A percentile compares a stretch with the other conserved stretches of the same genome.
These are phyloP conservation scores for Diachrysia chrysitis DNA, from an alignment of 2,888 invertebrate species.

Conservation along the genomic window DNA sequence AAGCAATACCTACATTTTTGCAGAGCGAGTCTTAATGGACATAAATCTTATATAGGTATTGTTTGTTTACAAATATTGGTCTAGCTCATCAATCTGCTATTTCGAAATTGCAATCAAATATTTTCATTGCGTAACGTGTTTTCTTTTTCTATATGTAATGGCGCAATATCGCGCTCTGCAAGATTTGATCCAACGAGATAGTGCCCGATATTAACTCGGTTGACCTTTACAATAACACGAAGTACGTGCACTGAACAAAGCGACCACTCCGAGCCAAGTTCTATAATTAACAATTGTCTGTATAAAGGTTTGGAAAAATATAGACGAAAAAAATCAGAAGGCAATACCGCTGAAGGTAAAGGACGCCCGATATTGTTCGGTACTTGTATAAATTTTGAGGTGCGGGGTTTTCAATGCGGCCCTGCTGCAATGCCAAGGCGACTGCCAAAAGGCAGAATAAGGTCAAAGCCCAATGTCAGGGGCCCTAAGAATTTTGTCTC, in stretches of 20 bases:
- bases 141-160: slow-evolving; percentile 41
- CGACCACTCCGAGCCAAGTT: slow-evolving; percentile 60
- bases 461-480: slow-evolving; percentile 87
- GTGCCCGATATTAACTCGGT: slow-evolving; percentile 58
- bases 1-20: background rate
- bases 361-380: slow-evolving; percentile 48
- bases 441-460: slow-evolving; percentile 83
- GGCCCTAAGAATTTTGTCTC: slow-evolving; percentile 83
- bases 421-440: slow-evolving; percentile 87
- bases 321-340: slow-evolving; percentile 60
- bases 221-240: slow-evolving; percentile 63
- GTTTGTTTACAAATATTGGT: slow-evolving; percentile 8
- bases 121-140: slow-evolving; percentile 42
- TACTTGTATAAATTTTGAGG: slow-evolving; percentile 72
- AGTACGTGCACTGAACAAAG: slow-evolving; percentile 61
- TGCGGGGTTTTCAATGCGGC: slow-evolving; percentile 70
- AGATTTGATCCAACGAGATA: slow-evolving; percentile 56
- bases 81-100: slow-evolving; percentile 40
- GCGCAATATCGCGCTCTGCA: slow-evolving; percentile 47
- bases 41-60: slow-evolving; percentile 20
- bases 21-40: slow-evolving; percentile 5
- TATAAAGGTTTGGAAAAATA: slow-evolving; percentile 59
- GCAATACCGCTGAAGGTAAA: slow-evolving; percentile 55
- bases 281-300: slow-evolving; percentile 66
- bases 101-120: slow-evolving; percentile 30